phyloP scores from a whole-genome alignment of 2,888 invertebrate species.

The Notodonta ziczac region DNA sequence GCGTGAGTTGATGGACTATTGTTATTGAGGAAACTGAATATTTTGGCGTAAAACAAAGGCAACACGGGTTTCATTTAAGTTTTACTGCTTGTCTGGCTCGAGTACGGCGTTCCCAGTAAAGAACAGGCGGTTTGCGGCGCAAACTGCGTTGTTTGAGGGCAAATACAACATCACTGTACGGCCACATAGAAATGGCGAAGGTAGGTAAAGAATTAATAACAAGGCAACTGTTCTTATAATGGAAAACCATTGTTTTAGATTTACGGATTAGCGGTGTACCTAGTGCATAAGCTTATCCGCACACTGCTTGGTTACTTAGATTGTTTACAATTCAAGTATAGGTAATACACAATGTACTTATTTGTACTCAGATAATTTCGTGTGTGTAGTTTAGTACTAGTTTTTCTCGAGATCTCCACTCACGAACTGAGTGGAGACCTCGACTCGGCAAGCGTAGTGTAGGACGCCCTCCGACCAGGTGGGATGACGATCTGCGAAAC shows the following conservation, averaged over 20 bases:
- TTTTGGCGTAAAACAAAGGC: slow-evolving; percentile 54
- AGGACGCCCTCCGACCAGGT: too few species aligned
- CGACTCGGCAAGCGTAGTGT: too few species aligned
- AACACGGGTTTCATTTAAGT: slow-evolving; percentile 57
- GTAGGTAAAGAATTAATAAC: slow-evolving; percentile 50
- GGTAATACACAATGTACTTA: too few species aligned
- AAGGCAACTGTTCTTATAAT: slow-evolving; percentile 43
- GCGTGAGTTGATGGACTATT: slow-evolving; percentile 54
- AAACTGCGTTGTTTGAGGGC: slow-evolving; percentile 48
- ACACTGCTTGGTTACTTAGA: too few species aligned
- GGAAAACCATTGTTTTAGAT: slow-evolving; percentile 49
- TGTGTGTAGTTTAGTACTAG: too few species aligned
- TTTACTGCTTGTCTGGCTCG: slow-evolving; percentile 55
- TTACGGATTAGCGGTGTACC: slow-evolving; percentile 8
- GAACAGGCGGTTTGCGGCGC: slow-evolving; percentile 60
- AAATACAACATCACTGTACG: slow-evolving; percentile 28
- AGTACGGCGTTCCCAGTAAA: slow-evolving; percentile 41
- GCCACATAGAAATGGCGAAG: slow-evolving; percentile 33
- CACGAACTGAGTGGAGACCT: too few species aligned
- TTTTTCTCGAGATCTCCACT: too few species aligned
- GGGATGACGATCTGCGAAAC: too few species aligned
- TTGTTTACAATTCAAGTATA: too few species aligned
- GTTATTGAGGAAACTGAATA: slow-evolving; percentile 46
- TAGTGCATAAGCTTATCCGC: neutral
- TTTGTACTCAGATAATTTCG: too few species aligned